Evolutionary conservation across 2,888 invertebrate species (phyloP).

Genomic region (Lomographa bimaculata): DNA sequence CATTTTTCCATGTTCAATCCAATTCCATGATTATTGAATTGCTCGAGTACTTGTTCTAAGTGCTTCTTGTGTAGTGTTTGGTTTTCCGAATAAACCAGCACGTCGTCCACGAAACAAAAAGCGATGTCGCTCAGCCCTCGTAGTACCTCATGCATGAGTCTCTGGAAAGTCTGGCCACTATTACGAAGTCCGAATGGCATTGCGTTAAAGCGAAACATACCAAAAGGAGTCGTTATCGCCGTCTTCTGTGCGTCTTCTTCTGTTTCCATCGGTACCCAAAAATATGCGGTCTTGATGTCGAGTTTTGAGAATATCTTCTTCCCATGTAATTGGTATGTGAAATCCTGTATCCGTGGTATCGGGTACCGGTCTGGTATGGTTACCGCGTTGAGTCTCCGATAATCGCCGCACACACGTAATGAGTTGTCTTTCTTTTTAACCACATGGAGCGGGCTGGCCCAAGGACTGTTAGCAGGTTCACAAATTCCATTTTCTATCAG

Average conservation of each 20-base stretch:
- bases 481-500: background rate
- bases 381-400: background rate
- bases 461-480: background rate
- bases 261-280: background rate
- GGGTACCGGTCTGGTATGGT: background rate
- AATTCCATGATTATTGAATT: background rate
- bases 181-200: slow-evolving; percentile 1
- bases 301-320: slow-evolving; percentile 2
- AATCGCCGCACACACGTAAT: slow-evolving; percentile 1
- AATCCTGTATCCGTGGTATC: background rate
- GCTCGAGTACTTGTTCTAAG: background rate
- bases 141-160: slow-evolving; percentile 1
- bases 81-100: background rate
- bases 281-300: background rate
- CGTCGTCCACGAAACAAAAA: background rate
- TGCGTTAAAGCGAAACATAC: background rate
- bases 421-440: slow-evolving; percentile 2
- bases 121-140: background rate
- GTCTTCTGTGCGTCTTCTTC: slow-evolving; percentile 1
- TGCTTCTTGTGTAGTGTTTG: background rate
- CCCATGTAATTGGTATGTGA: background rate
- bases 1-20: background rate
- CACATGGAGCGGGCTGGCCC: slow-evolving; percentile 1
- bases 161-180: background rate
- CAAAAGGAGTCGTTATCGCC: background rate